A percentile compares a stretch with the other conserved stretches of the same genome.
phyloP scores from a whole-genome alignment of 2,888 invertebrate species.

The Galerucella calmariensis region DNA sequence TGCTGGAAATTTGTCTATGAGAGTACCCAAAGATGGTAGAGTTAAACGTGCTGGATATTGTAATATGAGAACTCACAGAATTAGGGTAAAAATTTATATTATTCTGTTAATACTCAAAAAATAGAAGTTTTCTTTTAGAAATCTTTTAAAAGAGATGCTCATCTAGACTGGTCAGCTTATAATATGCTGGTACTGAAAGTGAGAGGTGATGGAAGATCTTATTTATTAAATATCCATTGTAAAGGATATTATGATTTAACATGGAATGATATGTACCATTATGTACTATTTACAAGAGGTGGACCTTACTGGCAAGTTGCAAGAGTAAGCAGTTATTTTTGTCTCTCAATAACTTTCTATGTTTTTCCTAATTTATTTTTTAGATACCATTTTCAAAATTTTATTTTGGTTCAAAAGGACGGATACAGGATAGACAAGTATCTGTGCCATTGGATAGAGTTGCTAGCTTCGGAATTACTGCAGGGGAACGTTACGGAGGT shows the following conservation, averaged over 20 bases:
- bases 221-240: conserved; percentile 82
- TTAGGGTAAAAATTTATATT: conserved; percentile 67
- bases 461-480: conserved; percentile 83
- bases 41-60: conserved; percentile 85
- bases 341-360: neutral
- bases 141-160: conserved; percentile 81
- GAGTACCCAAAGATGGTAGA: conserved; percentile 83
- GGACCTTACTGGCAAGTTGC: conserved; percentile 98
- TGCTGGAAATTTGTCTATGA: conserved; percentile 75
- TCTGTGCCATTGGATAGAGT: conserved; percentile 72
- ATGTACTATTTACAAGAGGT: conserved; percentile 90
- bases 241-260: conserved; percentile 83
- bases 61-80: conserved; percentile 76
- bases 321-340: conserved; percentile 69
- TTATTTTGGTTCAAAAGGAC: conserved; percentile 82
- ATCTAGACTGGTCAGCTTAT: conserved; percentile 81
- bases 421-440: conserved; percentile 84
- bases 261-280: conserved; percentile 92
- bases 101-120: too few species aligned
- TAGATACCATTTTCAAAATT: conserved; percentile 97
- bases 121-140: conserved; percentile 67
- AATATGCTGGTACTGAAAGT: conserved; percentile 82
- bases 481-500: conserved; percentile 83
- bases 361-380: conserved; percentile 57
- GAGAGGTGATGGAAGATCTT: conserved; percentile 94